Evolutionary conservation across 2,113 vertebrate genomes (phyloP).

Genomic region (Crocuta crocuta): DNA sequence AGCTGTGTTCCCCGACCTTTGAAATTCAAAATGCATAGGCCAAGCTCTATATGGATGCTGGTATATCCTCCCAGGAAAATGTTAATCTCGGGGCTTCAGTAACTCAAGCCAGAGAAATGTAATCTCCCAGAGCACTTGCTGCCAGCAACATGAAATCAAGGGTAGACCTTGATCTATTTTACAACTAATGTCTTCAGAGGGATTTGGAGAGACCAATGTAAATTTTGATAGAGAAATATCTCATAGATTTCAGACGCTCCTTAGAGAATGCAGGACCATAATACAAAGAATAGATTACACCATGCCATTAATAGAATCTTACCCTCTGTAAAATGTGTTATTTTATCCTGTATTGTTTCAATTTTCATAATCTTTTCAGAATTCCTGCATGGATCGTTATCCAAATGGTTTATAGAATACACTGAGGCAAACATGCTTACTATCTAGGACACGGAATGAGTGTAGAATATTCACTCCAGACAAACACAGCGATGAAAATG

Average conservation of each 20-base stretch:
- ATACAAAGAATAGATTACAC: constrained; percentile 54
- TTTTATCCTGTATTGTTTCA: constrained; percentile 57
- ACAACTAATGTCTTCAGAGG: constrained; percentile 59
- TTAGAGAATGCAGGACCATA: constrained; percentile 58
- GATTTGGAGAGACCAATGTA: constrained; percentile 48
- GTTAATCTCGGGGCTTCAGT: constrained; percentile 29
- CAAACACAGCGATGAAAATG: not conserved
- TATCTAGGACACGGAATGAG: not conserved
- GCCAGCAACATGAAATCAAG: constrained; percentile 43
- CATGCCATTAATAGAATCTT: constrained; percentile 28
- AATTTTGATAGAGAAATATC: constrained; percentile 56
- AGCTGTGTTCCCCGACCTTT: not conserved
- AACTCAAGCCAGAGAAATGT: constrained; percentile 53
- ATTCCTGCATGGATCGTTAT: constrained; percentile 48
- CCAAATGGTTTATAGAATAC: constrained; percentile 22
- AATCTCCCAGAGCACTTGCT: constrained; percentile 64
- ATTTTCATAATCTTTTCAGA: constrained; percentile 63
- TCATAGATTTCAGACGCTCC: constrained; percentile 66
- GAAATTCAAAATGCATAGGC: constrained; percentile 45
- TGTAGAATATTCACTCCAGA: not conserved
- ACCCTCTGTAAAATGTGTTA: constrained; percentile 32
- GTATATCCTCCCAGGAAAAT: not conserved
- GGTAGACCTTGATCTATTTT: constrained; percentile 53
- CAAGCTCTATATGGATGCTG: not conserved
- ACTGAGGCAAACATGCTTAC: not conserved